Evolutionary conservation across 2,113 vertebrate species (phyloP), one percentile per base, ranked within the genome.

Genomic region (Tor tambroides): DNA sequence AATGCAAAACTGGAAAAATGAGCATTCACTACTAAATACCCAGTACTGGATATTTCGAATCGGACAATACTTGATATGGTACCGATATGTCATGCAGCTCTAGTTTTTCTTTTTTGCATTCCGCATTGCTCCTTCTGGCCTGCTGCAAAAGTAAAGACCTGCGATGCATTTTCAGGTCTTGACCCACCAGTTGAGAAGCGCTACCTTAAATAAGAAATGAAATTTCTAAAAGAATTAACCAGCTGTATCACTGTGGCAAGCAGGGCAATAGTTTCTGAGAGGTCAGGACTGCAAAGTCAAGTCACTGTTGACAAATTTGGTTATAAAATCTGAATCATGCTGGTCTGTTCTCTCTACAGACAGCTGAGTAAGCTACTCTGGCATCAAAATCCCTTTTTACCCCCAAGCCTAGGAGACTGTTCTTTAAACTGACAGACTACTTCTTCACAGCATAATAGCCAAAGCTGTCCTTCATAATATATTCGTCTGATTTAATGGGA

Each of bases 311-410:
- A 67, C 80, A 89, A 43, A 88, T 86, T 75, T 86, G 84, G 43
- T 86, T 72, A 80, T 88, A 30, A 86, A 74, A 86, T 65, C 65
- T 75, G 80, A 90, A 84, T 84, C 46, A 80, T 84, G 30, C 67
- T 38, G 51, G 38, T 21, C 71, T 21, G n/a, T n/a, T 51, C 65
- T 85, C 38, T 26, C 32, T 67, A 38, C 28, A 74, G 83, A 87
- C 72, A 80, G 85, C 88, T 89, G 81, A 89, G 54, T 80, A 87
- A 84, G 85, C 76, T 54, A 35, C 38, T 72, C 75, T 87, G 65
- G 7, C 56, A 86, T 80, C 83, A 87, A 89, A 63, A 84, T 71
- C 65, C 65, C 84, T 46, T 80, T 89, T 30, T 69, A 75, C 67
- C 69, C 85, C 75, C 51, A 26, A 46, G 67, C 85, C 35, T 46